phyloP scores from a whole-genome alignment of 2,888 invertebrate species.

The Pammene fasciana region DNA sequence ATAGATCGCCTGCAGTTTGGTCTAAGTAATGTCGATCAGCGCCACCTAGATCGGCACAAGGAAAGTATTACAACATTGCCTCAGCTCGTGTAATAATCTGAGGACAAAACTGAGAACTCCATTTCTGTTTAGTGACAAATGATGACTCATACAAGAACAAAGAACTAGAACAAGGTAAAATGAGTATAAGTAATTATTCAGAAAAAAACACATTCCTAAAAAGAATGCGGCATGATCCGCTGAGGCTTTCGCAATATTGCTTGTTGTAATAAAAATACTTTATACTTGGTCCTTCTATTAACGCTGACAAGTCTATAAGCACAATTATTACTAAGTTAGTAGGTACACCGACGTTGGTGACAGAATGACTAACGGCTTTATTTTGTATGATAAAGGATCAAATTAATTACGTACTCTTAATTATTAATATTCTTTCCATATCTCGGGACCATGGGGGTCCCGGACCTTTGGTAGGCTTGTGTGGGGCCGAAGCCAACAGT shows the following conservation, averaged over 20 bases:
- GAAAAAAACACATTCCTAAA: neutral
- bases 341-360: too few relatives aligned
- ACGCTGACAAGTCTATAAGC: too few relatives aligned
- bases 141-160: slow-evolving; percentile 33
- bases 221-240: neutral
- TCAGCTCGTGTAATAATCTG: neutral
- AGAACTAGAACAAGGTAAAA: slow-evolving; percentile 19
- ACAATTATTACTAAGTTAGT: too few relatives aligned
- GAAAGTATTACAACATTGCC: neutral
- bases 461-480: too few relatives aligned
- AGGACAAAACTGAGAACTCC: slow-evolving; percentile 1
- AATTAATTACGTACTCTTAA: too few relatives aligned
- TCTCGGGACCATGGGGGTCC: too few relatives aligned
- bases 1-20: too few relatives aligned
- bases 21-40: neutral
- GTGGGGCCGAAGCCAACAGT: too few relatives aligned
- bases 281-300: too few relatives aligned
- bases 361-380: too few relatives aligned
- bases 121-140: slow-evolving; percentile 6
- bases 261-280: neutral
- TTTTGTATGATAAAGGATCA: too few relatives aligned
- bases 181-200: slow-evolving; percentile 13
- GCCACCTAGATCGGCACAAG: slow-evolving; percentile 1
- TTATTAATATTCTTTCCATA: too few relatives aligned
- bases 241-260: neutral